Evolutionary conservation across 2,888 invertebrate species (phyloP).

Genomic region (Epirrhoe tristata): DNA sequence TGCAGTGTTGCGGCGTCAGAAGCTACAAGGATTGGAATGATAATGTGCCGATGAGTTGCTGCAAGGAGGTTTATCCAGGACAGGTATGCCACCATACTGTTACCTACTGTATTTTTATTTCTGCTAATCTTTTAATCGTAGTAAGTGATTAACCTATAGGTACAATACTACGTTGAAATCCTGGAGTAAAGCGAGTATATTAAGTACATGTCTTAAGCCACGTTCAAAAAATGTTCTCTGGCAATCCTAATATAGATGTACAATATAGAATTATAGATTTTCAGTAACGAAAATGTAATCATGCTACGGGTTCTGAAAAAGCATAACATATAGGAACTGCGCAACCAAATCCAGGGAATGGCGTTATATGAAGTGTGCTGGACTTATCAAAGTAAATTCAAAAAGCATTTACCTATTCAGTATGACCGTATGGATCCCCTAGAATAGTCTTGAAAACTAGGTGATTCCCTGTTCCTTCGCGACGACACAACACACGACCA

Average conservation of each 20-base stretch:
- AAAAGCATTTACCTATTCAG: too few species aligned
- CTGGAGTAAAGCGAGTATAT: too few species aligned
- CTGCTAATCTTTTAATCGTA: background rate
- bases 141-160: background rate
- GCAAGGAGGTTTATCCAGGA: constrained; percentile 87
- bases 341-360: background rate
- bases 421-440: too few species aligned
- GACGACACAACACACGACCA: too few species aligned
- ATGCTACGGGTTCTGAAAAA: too few species aligned
- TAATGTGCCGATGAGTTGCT: constrained; percentile 91
- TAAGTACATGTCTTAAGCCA: too few species aligned
- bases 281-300: too few species aligned
- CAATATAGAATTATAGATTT: too few species aligned
- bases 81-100: constrained; percentile 65
- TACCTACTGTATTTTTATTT: background rate
- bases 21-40: constrained; percentile 91
- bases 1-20: constrained; percentile 94
- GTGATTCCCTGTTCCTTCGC: background rate
- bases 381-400: background rate
- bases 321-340: too few species aligned
- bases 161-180: too few species aligned
- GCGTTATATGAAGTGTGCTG: background rate
- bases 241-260: too few species aligned
- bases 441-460: background rate
- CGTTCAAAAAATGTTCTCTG: too few species aligned